A percentile compares a stretch with the other conserved stretches of the same genome.
Conservation (phyloP, 2,888 invertebrate species). For the Hirtodrosophila histrioides region DNA sequence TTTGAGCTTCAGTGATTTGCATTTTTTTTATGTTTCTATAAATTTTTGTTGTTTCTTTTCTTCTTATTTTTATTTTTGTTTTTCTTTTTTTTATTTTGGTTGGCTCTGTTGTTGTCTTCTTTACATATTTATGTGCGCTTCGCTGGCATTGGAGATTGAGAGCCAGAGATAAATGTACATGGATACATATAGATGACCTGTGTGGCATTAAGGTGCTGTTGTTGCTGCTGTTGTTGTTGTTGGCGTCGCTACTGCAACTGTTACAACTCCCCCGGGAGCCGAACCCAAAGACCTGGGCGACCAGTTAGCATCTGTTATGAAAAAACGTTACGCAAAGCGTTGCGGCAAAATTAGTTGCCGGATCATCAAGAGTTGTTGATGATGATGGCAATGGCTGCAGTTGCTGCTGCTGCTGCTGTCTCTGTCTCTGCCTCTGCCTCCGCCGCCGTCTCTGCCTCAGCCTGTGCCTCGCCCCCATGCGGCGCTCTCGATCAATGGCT, state of each 20-base stretch:
- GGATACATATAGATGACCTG: slow-evolving; percentile 63
- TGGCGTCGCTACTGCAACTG: slow-evolving; percentile 53
- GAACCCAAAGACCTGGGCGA: slow-evolving; percentile 41
- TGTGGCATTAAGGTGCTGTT: slow-evolving; percentile 46
- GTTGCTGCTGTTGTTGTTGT: slow-evolving; percentile 28
- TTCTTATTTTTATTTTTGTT: slow-evolving; percentile 13
- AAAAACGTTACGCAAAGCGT: slow-evolving; percentile 50
- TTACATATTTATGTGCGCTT: slow-evolving; percentile 67
- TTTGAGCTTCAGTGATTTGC: slow-evolving; percentile 76
- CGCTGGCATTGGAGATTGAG: slow-evolving; percentile 52
- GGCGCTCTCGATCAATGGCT: slow-evolving; percentile 60
- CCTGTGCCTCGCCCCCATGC: slow-evolving; percentile 44
- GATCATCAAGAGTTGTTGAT: slow-evolving; percentile 44
- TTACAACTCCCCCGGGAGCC: slow-evolving; percentile 61
- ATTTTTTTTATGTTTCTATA: slow-evolving; percentile 36
- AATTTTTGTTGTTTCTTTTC: background rate
- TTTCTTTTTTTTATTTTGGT: slow-evolving; percentile 1
- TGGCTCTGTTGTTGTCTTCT: slow-evolving; percentile 33
- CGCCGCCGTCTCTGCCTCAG: slow-evolving; percentile 24
- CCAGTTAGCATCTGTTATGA: slow-evolving; percentile 71
- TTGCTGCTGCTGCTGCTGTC: slow-evolving; percentile 23
- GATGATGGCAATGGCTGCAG: slow-evolving; percentile 16
- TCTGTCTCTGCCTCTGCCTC: slow-evolving; percentile 9
- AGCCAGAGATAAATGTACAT: slow-evolving; percentile 39
- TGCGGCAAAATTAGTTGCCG: slow-evolving; percentile 43